Evolutionary conservation across 2,888 invertebrate species (phyloP).

Genomic region (Plusia festucae): DNA sequence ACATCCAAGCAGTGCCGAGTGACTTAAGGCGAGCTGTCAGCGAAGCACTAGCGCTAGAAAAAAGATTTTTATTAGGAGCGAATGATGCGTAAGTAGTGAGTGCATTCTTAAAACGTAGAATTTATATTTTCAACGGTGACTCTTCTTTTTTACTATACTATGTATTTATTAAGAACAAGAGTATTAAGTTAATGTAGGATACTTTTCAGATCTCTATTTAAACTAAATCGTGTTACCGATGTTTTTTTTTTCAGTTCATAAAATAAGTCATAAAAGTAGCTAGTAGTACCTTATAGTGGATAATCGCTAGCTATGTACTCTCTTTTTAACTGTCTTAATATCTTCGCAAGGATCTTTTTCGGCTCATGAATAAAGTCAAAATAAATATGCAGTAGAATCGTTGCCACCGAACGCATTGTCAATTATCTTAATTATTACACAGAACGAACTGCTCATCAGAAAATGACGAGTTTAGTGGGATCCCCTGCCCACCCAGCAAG

Average conservation of each 20-base stretch:
- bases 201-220: no score
- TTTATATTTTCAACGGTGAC: no score
- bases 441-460: slow-evolving; percentile 82
- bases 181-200: no score
- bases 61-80: slow-evolving; percentile 78
- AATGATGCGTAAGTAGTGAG: slow-evolving; percentile 79
- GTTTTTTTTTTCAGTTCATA: no score
- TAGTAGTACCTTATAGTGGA: no score
- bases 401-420: not conserved
- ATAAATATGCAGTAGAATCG: not conserved
- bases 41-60: slow-evolving; percentile 83
- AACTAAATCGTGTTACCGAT: no score
- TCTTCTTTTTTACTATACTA: no score
- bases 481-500: slow-evolving; percentile 94
- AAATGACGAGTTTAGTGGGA: slow-evolving; percentile 81
- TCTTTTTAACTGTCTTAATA: no score
- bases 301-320: no score
- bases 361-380: not conserved
- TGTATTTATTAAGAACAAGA: no score
- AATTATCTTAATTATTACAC: slow-evolving; percentile 28
- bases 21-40: slow-evolving; percentile 82
- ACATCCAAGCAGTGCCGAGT: slow-evolving; percentile 80
- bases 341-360: no score
- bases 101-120: not conserved
- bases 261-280: no score